phyloP scores from a whole-genome alignment of 30 jellyfish, hydroid and myxozoan genomes.

The Haliclystus octoradiatus region DNA sequence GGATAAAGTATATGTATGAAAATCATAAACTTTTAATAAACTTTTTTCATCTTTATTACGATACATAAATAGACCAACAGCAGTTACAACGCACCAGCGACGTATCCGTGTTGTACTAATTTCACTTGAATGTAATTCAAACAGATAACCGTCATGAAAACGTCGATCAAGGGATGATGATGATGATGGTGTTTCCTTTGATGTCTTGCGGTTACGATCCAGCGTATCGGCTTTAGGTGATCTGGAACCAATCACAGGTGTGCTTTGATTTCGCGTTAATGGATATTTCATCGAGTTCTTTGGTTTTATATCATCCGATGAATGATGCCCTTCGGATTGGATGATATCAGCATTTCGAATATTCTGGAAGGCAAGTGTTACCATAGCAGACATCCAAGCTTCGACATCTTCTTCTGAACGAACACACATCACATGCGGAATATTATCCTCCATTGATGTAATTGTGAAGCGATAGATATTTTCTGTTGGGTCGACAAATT shows the following conservation, averaged over 20 bases:
- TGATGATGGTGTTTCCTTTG: conserved; percentile 15
- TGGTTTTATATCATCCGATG: not conserved
- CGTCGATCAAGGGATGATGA: not conserved
- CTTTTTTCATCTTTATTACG: conserved; percentile 30
- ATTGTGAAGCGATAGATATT: conserved; percentile 18
- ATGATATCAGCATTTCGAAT: conserved; percentile 12
- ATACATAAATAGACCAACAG: conserved; percentile 53
- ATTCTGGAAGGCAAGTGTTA: conserved; percentile 25
- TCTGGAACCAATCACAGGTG: conserved; percentile 5
- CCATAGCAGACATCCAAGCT: conserved; percentile 68
- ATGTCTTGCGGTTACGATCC: conserved; percentile 28
- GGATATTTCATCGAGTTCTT: not conserved
- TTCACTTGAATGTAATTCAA: conserved; percentile 38
- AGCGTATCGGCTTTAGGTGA: conserved; percentile 29
- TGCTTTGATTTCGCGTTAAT: not conserved
- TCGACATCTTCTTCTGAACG: conserved; percentile 61
- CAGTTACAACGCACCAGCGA: conserved; percentile 71
- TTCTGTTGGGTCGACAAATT: conserved; percentile 27
- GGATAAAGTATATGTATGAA: conserved; percentile 18
- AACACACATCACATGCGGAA: conserved; percentile 29
- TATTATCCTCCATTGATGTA: conserved; percentile 68
- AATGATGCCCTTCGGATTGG: not conserved
- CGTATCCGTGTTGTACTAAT: conserved; percentile 36
- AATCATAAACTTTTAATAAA: conserved; percentile 31
- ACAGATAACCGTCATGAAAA: conserved; percentile 40